phyloP scores from a whole-genome alignment of 2,888 invertebrate genomes.

The Rhagonycha fulva region DNA sequence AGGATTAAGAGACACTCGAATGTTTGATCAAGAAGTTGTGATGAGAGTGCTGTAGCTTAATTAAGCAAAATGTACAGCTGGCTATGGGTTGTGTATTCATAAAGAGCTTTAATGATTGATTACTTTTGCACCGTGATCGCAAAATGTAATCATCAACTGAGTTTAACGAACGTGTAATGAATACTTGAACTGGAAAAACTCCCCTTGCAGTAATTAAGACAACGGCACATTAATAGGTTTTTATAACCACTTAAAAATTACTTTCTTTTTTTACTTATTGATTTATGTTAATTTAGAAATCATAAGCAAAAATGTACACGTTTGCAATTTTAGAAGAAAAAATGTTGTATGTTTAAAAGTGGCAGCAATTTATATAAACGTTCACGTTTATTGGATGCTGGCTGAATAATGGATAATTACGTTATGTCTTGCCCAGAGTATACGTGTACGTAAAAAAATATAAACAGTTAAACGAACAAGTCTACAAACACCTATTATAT shows the following conservation, averaged over 20 bases:
- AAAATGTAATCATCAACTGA: constrained; percentile 39
- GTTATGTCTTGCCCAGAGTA: not conserved
- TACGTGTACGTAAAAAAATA: constrained; percentile 5
- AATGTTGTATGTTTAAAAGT: not conserved
- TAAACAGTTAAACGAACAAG: constrained; percentile 14
- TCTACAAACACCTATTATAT: constrained; percentile 42
- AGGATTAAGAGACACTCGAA: constrained; percentile 11
- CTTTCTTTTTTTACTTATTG: not conserved
- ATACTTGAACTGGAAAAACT: constrained; percentile 38
- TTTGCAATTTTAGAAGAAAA: not conserved
- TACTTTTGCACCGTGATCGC: constrained; percentile 38
- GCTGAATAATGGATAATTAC: constrained; percentile 6
- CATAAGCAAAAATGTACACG: constrained; percentile 1
- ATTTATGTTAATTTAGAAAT: not conserved
- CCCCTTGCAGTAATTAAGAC: constrained; percentile 35
- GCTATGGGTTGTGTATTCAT: constrained; percentile 40
- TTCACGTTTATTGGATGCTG: constrained; percentile 5
- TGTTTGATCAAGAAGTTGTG: constrained; percentile 20
- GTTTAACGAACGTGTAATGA: constrained; percentile 43
- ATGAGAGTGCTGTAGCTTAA: constrained; percentile 33
- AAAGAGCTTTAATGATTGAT: constrained; percentile 41
- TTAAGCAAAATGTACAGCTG: constrained; percentile 40
- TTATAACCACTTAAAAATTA: not conserved
- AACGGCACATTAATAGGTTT: constrained; percentile 15
- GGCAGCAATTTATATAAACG: constrained; percentile 10